Base-by-base conservation (phyloP, 2,888 invertebrate species). In the Synergus umbraculus region DNA sequence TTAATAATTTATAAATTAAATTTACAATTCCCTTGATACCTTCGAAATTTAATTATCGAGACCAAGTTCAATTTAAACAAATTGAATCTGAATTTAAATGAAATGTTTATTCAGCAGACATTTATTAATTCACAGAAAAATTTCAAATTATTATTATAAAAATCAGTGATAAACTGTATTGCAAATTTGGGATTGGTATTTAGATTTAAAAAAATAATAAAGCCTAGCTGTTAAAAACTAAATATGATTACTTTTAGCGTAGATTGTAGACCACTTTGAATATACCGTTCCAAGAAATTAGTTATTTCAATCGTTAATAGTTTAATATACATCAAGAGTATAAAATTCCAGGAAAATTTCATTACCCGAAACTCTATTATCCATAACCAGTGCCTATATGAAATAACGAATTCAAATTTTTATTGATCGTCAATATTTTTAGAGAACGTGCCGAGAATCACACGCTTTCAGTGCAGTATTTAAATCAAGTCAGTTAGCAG, bases 401-500 rank as follows among this genome's bases (percentile, higher is more conserved):
- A 73, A 37, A 73, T 73, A 73, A 73, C 54, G 54, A 41, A 73
- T 73, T 73, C 73, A 41, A 49, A 58, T 73, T 73, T 73, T n/a
- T 9, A 73, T 73, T 37, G 41, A 73, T 58, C 54, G 37, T 18
- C 41, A 73, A 73, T 58, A 73, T 73, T 73, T 73, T 73, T 41
- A 73, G 37, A 73, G 54, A 22, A 29, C 54, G 12, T 54, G n/a
- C n/a, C 37, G 54, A 73, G 54, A 41, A 73, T 18, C 37, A 41
- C 54, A 73, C 67, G 69, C 8, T 73, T 73, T 73, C 37, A 54
- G 54, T 73, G 49, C 37, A 58, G 76, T 49, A 81, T 78, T 78
- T 78, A 76, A 18, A 65, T 37, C 60, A 44, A 66, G 58, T n/a
- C 41, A 60, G 37, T 18, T 41, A 65, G n/a, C 79, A 46, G 15